phyloP scores from a whole-genome alignment of 2,113 vertebrate genomes.

The Psephotus haematonotus region DNA sequence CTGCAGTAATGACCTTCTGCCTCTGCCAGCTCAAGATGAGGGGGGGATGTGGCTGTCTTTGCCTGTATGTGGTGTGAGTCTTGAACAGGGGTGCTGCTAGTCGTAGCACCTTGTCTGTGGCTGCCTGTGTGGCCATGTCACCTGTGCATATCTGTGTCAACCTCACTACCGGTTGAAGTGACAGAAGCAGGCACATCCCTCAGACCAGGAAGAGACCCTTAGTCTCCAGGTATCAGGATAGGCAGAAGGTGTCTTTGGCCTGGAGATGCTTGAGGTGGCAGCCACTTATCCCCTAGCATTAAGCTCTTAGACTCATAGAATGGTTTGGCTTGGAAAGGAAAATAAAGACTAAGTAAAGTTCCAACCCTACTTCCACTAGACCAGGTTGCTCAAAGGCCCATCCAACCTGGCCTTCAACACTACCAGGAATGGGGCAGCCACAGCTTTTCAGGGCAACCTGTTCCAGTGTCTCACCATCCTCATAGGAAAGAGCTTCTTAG shows the following conservation, averaged over 20 bases:
- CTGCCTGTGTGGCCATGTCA: accelerated
- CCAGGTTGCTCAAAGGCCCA: not conserved
- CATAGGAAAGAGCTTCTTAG: not conserved
- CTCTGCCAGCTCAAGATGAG: not conserved
- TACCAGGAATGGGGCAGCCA: not conserved
- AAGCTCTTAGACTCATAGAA: not conserved
- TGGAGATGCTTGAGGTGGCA: not conserved
- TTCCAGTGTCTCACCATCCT: not conserved
- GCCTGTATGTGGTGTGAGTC: not conserved
- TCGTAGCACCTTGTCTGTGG: accelerated
- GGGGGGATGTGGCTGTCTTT: accelerated
- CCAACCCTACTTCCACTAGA: not conserved
- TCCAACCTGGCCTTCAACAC: not conserved
- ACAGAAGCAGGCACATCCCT: not conserved
- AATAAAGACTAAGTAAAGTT: not conserved
- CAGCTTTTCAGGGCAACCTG: not conserved
- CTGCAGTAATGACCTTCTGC: not conserved
- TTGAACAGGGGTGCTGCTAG: accelerated
- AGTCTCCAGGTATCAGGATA: not conserved
- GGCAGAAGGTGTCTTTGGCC: not conserved
- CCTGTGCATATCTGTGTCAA: not conserved
- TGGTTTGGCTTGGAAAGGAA: not conserved
- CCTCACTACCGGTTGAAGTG: not conserved
- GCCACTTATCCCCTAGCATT: not conserved
- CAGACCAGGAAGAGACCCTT: not conserved